Percentiles rank a stretch among this genome's conserved stretches.
Evolutionary conservation across 2,113 vertebrate species (phyloP).

Genomic region (Chamaetylas fuelleborni): DNA sequence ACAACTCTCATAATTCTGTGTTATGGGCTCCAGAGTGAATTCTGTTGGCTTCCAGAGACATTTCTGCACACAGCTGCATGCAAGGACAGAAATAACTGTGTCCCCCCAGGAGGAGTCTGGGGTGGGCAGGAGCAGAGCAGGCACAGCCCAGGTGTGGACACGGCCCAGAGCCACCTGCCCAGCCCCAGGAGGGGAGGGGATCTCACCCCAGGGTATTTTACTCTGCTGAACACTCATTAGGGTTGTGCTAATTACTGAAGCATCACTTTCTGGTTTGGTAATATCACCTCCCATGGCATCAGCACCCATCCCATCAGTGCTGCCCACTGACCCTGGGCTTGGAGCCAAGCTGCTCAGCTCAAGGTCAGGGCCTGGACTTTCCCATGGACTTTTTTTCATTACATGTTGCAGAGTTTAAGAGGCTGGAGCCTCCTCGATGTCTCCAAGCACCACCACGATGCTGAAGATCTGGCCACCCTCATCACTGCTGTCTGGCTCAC

Average conservation of each 20-base stretch:
- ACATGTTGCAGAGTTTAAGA: not conserved
- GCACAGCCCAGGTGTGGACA: rapidly evolving
- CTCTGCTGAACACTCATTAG: rapidly evolving
- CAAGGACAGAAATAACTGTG: rapidly evolving
- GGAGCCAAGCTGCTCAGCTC: not conserved
- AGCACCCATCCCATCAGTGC: not conserved
- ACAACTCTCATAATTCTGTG: not conserved
- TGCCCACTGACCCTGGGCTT: not conserved
- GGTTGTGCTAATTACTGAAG: rapidly evolving
- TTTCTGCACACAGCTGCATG: not conserved
- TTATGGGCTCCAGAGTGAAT: not conserved
- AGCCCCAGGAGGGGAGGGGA: not conserved
- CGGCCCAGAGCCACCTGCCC: not conserved
- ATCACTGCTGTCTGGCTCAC: rapidly evolving
- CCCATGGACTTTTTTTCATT: not conserved
- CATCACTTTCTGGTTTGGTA: not conserved
- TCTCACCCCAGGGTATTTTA: no score
- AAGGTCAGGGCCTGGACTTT: rapidly evolving
- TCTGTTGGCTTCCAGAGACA: not conserved
- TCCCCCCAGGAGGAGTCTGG: rapidly evolving
- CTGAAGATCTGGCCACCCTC: rapidly evolving
- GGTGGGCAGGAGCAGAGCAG: rapidly evolving
- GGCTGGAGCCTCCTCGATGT: not conserved
- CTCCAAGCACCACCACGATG: not conserved
- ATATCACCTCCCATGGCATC: rapidly evolving